Evolutionary conservation across 2,797 vertebrate genomes (phyloP).

Genomic region (Cryptoblepharus egeriae): DNA sequence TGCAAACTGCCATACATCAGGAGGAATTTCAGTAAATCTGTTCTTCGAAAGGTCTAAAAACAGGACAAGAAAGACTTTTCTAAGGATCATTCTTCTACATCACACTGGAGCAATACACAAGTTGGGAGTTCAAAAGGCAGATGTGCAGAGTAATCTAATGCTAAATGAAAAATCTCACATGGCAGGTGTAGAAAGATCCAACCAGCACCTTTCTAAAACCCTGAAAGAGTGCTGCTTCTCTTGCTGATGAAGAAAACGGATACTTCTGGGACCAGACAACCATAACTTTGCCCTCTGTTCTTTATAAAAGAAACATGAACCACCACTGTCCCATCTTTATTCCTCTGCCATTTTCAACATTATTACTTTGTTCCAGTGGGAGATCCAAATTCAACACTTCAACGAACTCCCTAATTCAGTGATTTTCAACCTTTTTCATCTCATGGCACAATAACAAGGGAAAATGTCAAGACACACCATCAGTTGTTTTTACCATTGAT

Average conservation of each 20-base stretch:
- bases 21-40: conserved; percentile 93
- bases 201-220: not conserved
- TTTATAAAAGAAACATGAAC: not conserved
- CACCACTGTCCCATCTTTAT: not conserved
- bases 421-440: too few relatives aligned
- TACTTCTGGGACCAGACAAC: not conserved
- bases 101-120: not conserved
- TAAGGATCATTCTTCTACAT: conserved; percentile 31
- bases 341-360: not conserved
- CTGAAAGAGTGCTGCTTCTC: too few relatives aligned
- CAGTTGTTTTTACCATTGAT: too few relatives aligned
- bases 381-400: too few relatives aligned
- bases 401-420: not conserved
- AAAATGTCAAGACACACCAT: not conserved
- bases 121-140: not conserved
- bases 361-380: not conserved
- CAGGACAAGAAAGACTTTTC: conserved; percentile 27
- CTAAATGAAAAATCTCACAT: conserved; percentile 20
- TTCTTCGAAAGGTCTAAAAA: conserved; percentile 95
- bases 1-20: conserved; percentile 94
- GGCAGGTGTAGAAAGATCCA: not conserved
- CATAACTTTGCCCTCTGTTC: not conserved
- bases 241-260: not conserved
- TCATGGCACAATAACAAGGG: too few relatives aligned
- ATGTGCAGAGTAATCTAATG: conserved; percentile 23